Evolutionary conservation across 2,797 vertebrate genomes (phyloP).

Genomic region (Pelochelys cantorii): DNA sequence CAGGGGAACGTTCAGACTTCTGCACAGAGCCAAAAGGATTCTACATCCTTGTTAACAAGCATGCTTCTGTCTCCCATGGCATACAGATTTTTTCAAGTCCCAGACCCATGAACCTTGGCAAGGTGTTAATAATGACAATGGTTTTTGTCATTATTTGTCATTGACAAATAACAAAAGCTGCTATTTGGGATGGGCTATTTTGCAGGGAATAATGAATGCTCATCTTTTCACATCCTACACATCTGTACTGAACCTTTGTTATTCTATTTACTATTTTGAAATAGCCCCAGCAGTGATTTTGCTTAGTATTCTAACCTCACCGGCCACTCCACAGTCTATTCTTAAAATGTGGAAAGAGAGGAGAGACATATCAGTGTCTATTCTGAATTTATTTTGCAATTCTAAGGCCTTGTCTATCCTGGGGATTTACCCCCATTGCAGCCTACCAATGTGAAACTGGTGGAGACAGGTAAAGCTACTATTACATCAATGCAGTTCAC

Average conservation of each 20-base stretch:
- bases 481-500: neutral
- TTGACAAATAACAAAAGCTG: neutral
- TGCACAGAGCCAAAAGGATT: rapidly evolving
- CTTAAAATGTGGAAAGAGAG: neutral
- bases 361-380: neutral
- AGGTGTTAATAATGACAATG: neutral
- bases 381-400: neutral
- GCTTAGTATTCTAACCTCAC: neutral
- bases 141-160: neutral
- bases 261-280: slow-evolving; percentile 20
- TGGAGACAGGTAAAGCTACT: neutral
- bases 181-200: neutral
- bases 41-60: neutral
- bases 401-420: neutral
- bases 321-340: neutral
- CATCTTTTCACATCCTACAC: neutral
- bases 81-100: neutral
- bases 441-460: neutral
- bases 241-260: neutral
- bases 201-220: neutral
- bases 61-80: neutral
- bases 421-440: neutral
- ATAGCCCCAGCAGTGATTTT: slow-evolving; percentile 4
- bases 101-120: neutral
- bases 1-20: neutral